A percentile compares a stretch with the other conserved stretches of the same genome.
These are phyloP conservation scores for Orthonyx spaldingii DNA, from an alignment of 2,113 vertebrate species.

Conservation along the genomic window DNA sequence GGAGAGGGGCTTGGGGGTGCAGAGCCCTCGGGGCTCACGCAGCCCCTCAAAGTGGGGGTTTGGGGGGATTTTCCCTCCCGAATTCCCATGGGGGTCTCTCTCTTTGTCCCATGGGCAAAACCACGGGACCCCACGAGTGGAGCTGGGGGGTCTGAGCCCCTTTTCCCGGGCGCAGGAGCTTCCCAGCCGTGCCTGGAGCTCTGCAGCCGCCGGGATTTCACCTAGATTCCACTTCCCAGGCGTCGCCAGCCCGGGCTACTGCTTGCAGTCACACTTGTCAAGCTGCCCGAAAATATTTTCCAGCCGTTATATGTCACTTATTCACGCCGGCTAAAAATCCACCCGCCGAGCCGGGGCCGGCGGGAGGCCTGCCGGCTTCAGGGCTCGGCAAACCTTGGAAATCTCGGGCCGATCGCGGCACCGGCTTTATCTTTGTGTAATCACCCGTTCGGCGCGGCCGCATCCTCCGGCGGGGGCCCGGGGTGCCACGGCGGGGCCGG, in stretches of 20 bases:
- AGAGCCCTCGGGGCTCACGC: neutral
- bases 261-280: conserved; percentile 47
- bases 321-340: conserved; percentile 19
- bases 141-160: neutral
- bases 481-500: neutral
- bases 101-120: too few relatives aligned
- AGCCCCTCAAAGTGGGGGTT: fast-evolving
- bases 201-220: neutral
- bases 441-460: neutral
- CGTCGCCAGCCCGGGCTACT: conserved; percentile 1
- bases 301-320: conserved; percentile 58
- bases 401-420: neutral
- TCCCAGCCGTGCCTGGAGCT: neutral
- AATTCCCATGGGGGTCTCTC: fast-evolving
- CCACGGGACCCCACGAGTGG: fast-evolving
- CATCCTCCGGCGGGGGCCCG: neutral
- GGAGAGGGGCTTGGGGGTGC: fast-evolving
- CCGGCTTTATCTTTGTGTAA: conserved; percentile 47
- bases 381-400: neutral
- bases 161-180: fast-evolving
- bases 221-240: conserved; percentile 53
- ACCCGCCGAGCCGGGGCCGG: neutral
- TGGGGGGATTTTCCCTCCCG: neutral
- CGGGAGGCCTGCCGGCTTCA: neutral
- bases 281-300: conserved; percentile 51